Evolutionary conservation across 2,797 vertebrate genomes (phyloP).

Genomic region (Hydrolagus colliei): DNA sequence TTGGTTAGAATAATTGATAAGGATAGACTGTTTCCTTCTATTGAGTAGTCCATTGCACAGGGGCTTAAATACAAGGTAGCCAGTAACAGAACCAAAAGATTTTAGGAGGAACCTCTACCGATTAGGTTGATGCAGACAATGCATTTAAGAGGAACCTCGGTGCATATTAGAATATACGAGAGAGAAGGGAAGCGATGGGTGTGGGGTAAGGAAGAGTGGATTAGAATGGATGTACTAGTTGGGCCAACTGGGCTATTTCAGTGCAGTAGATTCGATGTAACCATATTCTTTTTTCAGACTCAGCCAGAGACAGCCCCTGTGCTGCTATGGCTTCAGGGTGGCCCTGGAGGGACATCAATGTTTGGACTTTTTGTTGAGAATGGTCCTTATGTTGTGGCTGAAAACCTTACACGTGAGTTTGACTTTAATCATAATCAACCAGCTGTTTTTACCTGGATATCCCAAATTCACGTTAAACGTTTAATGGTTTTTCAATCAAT

Average conservation of each 20-base stretch:
- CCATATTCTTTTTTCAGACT: constrained; percentile 43
- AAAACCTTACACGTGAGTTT: constrained; percentile 68
- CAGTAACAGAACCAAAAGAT: no score
- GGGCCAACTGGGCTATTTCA: not conserved
- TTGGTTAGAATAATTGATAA: no score
- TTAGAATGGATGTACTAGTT: no score
- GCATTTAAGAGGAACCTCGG: no score
- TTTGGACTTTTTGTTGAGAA: constrained; percentile 86
- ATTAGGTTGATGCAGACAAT: no score
- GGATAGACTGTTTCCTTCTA: no score
- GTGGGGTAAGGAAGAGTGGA: no score
- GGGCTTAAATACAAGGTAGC: no score
- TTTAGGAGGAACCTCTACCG: no score
- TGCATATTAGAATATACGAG: no score
- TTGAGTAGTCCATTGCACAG: no score
- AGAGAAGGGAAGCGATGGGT: no score
- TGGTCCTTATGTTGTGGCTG: constrained; percentile 71
- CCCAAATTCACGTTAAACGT: not conserved
- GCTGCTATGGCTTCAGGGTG: constrained; percentile 79
- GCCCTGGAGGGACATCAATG: constrained; percentile 75
- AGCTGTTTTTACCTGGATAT: not conserved
- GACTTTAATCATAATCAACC: not conserved
- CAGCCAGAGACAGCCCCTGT: constrained; percentile 56
- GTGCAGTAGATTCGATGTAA: not conserved
- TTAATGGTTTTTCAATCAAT: not conserved